Conservation (phyloP, 1,140 invertebrate species). For the Myzus persicae region DNA sequence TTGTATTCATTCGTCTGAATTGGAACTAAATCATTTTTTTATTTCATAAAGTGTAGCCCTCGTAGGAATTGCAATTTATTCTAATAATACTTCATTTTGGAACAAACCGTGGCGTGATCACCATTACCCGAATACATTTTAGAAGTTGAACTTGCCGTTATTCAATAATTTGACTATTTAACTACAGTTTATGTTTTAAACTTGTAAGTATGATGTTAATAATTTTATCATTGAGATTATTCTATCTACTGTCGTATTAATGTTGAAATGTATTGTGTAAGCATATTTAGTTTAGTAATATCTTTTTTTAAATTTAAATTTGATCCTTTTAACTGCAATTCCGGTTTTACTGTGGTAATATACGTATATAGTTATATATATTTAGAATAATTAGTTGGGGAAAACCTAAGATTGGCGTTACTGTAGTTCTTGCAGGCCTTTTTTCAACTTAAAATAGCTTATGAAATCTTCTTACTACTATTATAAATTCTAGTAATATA, state of each 20-base stretch:
- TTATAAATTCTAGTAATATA: neutral
- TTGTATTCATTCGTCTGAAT: neutral
- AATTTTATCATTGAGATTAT: neutral
- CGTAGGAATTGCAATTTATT: neutral
- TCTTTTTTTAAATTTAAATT: neutral
- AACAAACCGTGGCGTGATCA: neutral
- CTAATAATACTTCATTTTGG: neutral
- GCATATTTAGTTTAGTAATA: neutral
- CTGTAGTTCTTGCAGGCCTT: neutral
- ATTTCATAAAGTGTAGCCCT: neutral
- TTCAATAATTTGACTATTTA: neutral
- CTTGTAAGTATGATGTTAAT: neutral
- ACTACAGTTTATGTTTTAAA: neutral
- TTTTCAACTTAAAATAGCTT: neutral
- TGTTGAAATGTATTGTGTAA: neutral
- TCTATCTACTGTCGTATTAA: neutral
- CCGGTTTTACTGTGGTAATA: neutral
- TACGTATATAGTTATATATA: neutral
- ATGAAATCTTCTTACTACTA: neutral
- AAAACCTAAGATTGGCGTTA: neutral
- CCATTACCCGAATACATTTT: neutral
- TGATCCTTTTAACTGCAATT: neutral
- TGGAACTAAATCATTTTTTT: slow-evolving; percentile 32
- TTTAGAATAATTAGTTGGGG: neutral
- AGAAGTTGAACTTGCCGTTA: neutral